These are phyloP conservation scores for Copsychus sechellarum DNA, from an alignment of 2,113 vertebrate genomes.

Conservation along the genomic window DNA sequence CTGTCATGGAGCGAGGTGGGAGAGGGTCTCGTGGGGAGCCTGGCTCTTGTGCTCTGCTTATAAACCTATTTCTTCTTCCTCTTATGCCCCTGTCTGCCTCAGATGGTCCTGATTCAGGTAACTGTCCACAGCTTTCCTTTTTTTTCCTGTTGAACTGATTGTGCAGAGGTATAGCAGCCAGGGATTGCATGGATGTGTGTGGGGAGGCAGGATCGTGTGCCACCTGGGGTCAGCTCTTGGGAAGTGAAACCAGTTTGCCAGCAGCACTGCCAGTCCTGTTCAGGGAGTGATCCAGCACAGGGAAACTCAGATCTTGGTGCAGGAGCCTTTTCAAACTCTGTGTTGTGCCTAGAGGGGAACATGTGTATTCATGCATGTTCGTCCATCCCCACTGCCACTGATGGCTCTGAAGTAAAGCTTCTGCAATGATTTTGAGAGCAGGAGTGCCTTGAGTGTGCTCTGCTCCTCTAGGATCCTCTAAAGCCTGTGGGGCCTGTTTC, in stretches of 20 bases:
- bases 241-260: neutral
- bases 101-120: conserved; percentile 84
- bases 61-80: conserved; percentile 59
- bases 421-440: neutral
- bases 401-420: neutral
- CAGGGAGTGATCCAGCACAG: neutral
- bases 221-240: neutral
- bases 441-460: neutral
- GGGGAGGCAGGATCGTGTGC: neutral
- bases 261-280: neutral
- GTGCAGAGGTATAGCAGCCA: neutral
- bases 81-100: conserved; percentile 64
- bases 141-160: neutral
- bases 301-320: neutral
- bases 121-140: neutral
- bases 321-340: neutral
- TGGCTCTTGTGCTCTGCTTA: conserved; percentile 22
- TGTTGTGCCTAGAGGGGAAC: neutral
- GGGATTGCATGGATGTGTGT: neutral
- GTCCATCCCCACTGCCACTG: neutral
- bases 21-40: neutral
- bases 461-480: neutral
- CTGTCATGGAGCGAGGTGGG: neutral
- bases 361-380: neutral
- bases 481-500: neutral